Percentiles rank a stretch among this genome's conserved stretches.
phyloP scores from a whole-genome alignment of 2,113 vertebrate species.

The Empidonax alnorum region DNA sequence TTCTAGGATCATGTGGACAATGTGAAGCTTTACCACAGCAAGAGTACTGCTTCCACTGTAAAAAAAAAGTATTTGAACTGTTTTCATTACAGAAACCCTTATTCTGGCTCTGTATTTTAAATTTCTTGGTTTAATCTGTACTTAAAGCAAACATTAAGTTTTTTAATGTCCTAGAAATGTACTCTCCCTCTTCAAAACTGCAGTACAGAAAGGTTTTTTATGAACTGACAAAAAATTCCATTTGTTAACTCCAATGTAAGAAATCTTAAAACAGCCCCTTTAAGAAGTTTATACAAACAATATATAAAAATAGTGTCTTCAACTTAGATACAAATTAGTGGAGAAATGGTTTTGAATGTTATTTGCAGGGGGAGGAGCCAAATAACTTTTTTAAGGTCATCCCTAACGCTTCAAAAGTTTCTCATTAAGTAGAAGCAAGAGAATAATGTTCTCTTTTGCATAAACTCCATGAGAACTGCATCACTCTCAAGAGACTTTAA shows the following conservation, averaged over 20 bases:
- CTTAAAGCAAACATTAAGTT: neutral
- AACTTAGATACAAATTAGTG: neutral
- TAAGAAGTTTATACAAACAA: neutral
- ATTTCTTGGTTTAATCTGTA: neutral
- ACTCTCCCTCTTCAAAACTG: neutral
- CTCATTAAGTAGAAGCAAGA: neutral
- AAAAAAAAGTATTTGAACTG: fast-evolving
- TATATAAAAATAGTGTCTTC: neutral
- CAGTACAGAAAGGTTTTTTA: neutral
- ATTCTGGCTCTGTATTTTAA: neutral
- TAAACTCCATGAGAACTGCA: neutral
- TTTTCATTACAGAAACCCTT: neutral
- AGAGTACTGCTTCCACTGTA: neutral
- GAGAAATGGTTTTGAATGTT: neutral
- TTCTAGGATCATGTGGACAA: neutral
- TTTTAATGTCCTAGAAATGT: neutral
- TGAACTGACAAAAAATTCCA: neutral
- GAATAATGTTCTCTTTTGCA: neutral
- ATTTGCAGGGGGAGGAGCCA: neutral
- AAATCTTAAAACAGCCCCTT: neutral
- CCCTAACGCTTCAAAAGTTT: neutral
- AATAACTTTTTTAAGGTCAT: neutral
- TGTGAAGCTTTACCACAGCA: neutral
- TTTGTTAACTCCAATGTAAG: neutral
- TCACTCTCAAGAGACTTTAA: neutral